phyloP scores from a whole-genome alignment of 2,113 vertebrate species.

The Accipiter cooperii region DNA sequence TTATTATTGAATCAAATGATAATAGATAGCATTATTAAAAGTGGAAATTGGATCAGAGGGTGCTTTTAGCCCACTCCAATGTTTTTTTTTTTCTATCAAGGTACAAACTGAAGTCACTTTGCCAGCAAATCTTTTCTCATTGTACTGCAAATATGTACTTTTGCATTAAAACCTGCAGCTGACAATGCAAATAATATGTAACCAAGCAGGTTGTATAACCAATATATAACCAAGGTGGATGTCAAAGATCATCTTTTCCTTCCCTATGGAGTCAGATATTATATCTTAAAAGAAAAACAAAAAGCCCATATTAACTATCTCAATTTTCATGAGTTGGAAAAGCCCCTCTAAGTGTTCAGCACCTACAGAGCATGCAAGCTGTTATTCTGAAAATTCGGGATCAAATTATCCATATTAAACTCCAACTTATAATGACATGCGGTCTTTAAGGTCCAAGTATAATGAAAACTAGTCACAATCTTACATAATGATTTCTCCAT shows the following conservation, averaged over 20 bases:
- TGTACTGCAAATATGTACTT: background rate
- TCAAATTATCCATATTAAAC: background rate
- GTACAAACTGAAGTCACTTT: background rate
- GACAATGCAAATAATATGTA: background rate
- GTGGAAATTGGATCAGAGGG: background rate
- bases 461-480: background rate
- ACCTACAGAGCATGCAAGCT: background rate
- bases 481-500: background rate
- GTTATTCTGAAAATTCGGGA: background rate
- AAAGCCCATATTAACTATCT: background rate
- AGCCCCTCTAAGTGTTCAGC: background rate
- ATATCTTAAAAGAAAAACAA: background rate
- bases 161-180: background rate
- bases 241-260: background rate
- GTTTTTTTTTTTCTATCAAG: background rate
- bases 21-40: background rate
- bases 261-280: background rate
- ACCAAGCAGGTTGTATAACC: background rate
- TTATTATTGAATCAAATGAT: background rate
- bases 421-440: background rate
- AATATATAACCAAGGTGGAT: background rate
- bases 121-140: background rate
- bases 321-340: background rate
- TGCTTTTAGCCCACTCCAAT: background rate
- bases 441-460: background rate